Percentiles rank a stretch among this genome's conserved stretches.
phyloP scores from a whole-genome alignment of 2,888 invertebrate genomes.

The Neuroscelio doddi region DNA sequence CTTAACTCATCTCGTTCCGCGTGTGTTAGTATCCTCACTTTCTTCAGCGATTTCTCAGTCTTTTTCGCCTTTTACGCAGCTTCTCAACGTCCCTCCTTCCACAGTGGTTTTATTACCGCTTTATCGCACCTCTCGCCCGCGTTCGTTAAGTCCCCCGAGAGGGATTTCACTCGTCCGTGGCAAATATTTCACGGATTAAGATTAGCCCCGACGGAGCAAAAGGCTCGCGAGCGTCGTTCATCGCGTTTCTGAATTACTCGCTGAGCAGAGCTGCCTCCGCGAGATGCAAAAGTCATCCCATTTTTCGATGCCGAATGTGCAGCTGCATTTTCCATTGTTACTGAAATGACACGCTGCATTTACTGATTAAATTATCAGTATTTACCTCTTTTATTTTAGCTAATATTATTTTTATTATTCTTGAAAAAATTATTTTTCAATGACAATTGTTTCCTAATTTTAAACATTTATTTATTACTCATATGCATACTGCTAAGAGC shows the following conservation, averaged over 20 bases:
- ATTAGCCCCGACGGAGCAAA: slow-evolving; percentile 45
- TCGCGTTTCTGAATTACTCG: slow-evolving; percentile 35
- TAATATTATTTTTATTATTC: no score
- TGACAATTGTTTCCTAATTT: no score
- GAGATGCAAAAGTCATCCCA: no score
- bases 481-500: no score
- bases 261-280: no score
- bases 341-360: no score
- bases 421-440: no score
- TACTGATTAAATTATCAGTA: no score
- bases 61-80: slow-evolving; percentile 22
- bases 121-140: slow-evolving; percentile 47
- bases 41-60: slow-evolving; percentile 7
- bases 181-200: slow-evolving; percentile 59
- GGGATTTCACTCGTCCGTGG: slow-evolving; percentile 45
- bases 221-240: slow-evolving; percentile 14
- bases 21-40: no score
- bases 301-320: slow-evolving; percentile 11
- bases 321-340: slow-evolving; percentile 14
- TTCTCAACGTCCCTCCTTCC: slow-evolving; percentile 11
- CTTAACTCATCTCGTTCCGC: no score
- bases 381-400: no score
- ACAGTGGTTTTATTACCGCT: slow-evolving; percentile 47
- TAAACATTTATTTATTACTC: no score
- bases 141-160: slow-evolving; percentile 32